Percentiles rank a stretch among this genome's conserved stretches.
Evolutionary conservation across 2,113 vertebrate genomes (phyloP).

Genomic region (Chlamydotis undulata): DNA sequence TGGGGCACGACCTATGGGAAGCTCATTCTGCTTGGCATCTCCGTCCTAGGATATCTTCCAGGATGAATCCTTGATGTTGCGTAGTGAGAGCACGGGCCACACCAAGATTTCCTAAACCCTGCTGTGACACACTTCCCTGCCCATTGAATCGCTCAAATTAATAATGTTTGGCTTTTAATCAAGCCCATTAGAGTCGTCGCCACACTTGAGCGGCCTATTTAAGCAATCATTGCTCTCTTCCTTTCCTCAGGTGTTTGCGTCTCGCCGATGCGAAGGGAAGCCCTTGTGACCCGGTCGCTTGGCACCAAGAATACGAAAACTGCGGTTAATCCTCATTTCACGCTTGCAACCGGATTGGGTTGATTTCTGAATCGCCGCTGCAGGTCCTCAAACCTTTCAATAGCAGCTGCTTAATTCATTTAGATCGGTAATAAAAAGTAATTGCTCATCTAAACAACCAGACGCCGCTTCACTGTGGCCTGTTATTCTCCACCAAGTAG

Average conservation of each 20-base stretch:
- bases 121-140: not conserved
- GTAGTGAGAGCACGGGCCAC: rapidly evolving
- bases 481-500: not conserved
- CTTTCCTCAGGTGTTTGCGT: not conserved
- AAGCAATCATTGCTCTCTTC: not conserved
- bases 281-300: not conserved
- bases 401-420: not conserved
- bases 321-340: not conserved
- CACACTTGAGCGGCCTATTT: not conserved
- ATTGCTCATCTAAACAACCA: not conserved
- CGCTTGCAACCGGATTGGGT: rapidly evolving
- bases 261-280: rapidly evolving
- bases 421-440: not conserved
- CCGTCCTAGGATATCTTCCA: rapidly evolving
- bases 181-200: rapidly evolving
- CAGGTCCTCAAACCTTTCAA: not conserved
- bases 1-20: not conserved
- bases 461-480: not conserved
- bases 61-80: not conserved
- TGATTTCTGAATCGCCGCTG: not conserved
- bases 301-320: not conserved
- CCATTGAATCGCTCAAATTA: not conserved
- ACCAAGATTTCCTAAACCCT: not conserved
- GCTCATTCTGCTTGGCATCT: not conserved
- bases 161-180: not conserved